A percentile compares a stretch with the other conserved stretches of the same genome.
Evolutionary conservation across 2,888 invertebrate genomes (phyloP).

Genomic region (Drosophila antonietae): DNA sequence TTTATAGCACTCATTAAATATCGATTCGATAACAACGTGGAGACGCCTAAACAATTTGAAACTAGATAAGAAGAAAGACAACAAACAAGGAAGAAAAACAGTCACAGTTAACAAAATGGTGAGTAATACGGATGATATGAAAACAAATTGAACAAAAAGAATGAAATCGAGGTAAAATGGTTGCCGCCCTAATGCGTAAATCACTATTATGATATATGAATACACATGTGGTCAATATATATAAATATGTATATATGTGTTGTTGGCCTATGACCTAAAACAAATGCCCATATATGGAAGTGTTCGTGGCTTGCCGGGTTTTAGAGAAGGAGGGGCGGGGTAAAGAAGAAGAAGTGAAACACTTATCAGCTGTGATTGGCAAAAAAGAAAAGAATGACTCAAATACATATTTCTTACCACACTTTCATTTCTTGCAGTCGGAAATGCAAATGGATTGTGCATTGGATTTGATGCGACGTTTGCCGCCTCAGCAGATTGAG

Average conservation of each 20-base stretch:
- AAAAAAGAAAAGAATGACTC: slow-evolving; percentile 45
- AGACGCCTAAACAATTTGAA: background rate
- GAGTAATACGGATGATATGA: slow-evolving; percentile 64
- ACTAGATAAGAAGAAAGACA: slow-evolving; percentile 2
- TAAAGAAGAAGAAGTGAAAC: slow-evolving; percentile 7
- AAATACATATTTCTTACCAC: slow-evolving; percentile 12
- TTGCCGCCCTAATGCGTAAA: slow-evolving; percentile 22
- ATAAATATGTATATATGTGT: background rate
- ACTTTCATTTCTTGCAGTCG: slow-evolving; percentile 87
- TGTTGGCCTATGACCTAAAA: slow-evolving; percentile 52
- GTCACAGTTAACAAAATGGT: slow-evolving; percentile 65
- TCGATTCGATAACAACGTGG: slow-evolving; percentile 15
- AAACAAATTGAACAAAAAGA: slow-evolving; percentile 28
- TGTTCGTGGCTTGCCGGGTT: slow-evolving; percentile 53
- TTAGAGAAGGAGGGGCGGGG: background rate
- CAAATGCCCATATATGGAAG: slow-evolving; percentile 72
- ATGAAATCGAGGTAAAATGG: slow-evolving; percentile 33
- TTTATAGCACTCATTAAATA: slow-evolving; percentile 21
- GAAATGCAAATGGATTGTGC: slow-evolving; percentile 99
- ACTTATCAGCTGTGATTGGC: slow-evolving; percentile 39
- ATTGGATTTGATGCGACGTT: slow-evolving; percentile 98
- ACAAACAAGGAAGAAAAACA: slow-evolving; percentile 34
- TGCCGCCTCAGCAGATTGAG: slow-evolving; percentile 99
- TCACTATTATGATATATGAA: background rate
- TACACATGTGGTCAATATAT: slow-evolving; percentile 5